Evolutionary conservation across 92 coral and sea anemone species (phyloP).

Genomic region (Montipora capitata): DNA sequence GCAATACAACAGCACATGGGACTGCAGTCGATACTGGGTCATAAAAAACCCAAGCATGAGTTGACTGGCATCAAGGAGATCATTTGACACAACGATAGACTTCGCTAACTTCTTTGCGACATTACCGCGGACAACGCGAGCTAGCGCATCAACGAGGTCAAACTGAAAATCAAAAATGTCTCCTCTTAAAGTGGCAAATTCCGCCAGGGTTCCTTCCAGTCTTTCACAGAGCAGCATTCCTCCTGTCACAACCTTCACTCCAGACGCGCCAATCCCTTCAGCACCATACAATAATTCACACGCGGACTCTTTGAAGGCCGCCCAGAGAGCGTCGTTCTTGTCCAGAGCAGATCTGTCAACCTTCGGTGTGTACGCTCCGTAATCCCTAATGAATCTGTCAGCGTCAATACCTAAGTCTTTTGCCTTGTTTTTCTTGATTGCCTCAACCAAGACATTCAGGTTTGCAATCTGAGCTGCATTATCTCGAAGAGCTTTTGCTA

Average conservation of each 20-base stretch:
- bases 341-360: constrained; percentile 57
- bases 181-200: constrained; percentile 72
- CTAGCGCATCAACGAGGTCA: constrained; percentile 79
- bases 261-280: constrained; percentile 48
- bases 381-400: constrained; percentile 60
- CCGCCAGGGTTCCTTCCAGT: constrained; percentile 82
- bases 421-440: constrained; percentile 39
- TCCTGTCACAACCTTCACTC: constrained; percentile 43
- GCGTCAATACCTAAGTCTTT: constrained; percentile 53
- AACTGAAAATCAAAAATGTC: constrained; percentile 81
- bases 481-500: constrained; percentile 48
- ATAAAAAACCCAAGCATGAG: constrained; percentile 76
- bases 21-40: constrained; percentile 72
- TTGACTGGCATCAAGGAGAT: constrained; percentile 54
- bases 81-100: constrained; percentile 40
- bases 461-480: constrained; percentile 59
- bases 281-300: constrained; percentile 68
- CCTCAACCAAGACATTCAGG: constrained; percentile 46
- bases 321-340: constrained; percentile 64
- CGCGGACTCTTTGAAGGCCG: constrained; percentile 65
- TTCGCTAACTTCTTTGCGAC: constrained; percentile 51
- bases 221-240: constrained; percentile 76
- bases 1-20: constrained; percentile 61
- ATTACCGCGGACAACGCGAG: constrained; percentile 77
- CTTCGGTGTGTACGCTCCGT: constrained; percentile 75